These are phyloP conservation scores for Drosophila orena DNA, from an alignment of 1,140 invertebrate species.

Conservation along the genomic window DNA sequence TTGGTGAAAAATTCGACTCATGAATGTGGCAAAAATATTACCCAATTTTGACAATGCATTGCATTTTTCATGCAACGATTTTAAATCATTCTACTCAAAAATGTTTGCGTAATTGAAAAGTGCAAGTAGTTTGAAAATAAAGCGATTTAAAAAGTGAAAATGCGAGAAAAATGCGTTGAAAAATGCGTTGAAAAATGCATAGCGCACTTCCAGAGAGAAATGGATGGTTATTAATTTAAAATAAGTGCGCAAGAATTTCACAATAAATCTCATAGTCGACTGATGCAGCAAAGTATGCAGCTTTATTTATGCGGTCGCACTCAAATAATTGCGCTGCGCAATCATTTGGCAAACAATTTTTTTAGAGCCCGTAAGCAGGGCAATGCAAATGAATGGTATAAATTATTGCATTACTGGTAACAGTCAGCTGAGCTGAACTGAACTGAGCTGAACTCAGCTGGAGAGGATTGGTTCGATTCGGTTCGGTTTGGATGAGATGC, in stretches of 20 bases:
- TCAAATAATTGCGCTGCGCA: conserved; percentile 61
- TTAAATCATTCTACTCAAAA: not conserved
- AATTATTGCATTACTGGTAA: conserved; percentile 78
- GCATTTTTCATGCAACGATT: not conserved
- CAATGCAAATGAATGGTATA: conserved; percentile 67
- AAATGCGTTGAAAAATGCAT: not conserved
- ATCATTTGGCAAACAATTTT: conserved; percentile 66
- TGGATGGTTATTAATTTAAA: conserved; percentile 38
- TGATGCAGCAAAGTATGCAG: conserved; percentile 55
- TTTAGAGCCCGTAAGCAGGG: conserved; percentile 64
- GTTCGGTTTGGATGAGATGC: conserved; percentile 18
- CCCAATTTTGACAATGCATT: no score
- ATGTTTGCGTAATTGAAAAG: not conserved
- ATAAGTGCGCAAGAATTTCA: conserved; percentile 53
- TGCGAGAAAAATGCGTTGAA: not conserved
- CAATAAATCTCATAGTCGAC: conserved; percentile 58
- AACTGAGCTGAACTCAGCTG: not conserved
- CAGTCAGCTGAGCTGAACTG: conserved; percentile 43
- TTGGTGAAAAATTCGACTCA: no score
- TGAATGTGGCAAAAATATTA: no score
- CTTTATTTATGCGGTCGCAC: conserved; percentile 58
- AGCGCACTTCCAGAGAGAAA: not conserved
- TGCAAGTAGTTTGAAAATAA: conserved; percentile 1
- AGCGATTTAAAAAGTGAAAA: not conserved
- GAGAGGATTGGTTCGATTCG: not conserved